Percentiles rank a stretch among this genome's conserved stretches.
phyloP scores from a whole-genome alignment of 2,888 invertebrate species.

The Rotaria sp. region DNA sequence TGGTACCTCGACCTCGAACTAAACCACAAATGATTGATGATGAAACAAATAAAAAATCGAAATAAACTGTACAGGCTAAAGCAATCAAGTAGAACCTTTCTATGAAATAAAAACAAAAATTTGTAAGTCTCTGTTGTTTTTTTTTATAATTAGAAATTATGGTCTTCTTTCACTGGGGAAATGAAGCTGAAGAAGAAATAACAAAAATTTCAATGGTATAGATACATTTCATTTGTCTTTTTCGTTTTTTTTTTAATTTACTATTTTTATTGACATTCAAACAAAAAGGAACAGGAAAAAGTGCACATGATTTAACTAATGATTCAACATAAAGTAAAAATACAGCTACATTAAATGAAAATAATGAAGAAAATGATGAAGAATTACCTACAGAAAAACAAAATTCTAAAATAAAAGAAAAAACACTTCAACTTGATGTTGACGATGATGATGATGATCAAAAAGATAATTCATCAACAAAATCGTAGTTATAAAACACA shows the following conservation, averaged over 20 bases:
- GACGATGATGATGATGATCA: not conserved
- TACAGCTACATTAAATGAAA: conserved; percentile 16
- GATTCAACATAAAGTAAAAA: conserved; percentile 68
- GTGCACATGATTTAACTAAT: conserved; percentile 80
- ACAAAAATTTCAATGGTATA: not conserved
- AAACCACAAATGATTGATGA: conserved; percentile 42
- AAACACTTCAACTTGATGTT: conserved; percentile 22
- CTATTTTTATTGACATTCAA: not conserved
- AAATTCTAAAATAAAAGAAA: conserved; percentile 39
- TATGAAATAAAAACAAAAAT: too few relatives aligned
- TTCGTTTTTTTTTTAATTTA: too few relatives aligned
- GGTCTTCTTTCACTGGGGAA: conserved; percentile 90
- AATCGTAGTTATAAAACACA: not conserved
- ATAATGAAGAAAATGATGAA: conserved; percentile 11
- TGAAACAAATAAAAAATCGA: conserved; percentile 50
- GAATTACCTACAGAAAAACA: not conserved
- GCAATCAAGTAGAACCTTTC: conserved; percentile 51
- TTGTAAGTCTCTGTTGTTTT: not conserved
- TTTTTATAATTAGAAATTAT: conserved; percentile 75
- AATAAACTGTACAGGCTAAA: conserved; percentile 61
- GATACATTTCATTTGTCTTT: not conserved
- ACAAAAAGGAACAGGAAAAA: conserved; percentile 64
- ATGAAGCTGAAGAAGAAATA: conserved; percentile 40
- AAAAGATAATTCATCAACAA: not conserved
- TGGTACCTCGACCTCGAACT: conserved; percentile 65